A percentile compares a stretch with the other conserved stretches of the same genome.
Evolutionary conservation across 2,113 vertebrate species (phyloP).

Genomic region (Columba janthina): DNA sequence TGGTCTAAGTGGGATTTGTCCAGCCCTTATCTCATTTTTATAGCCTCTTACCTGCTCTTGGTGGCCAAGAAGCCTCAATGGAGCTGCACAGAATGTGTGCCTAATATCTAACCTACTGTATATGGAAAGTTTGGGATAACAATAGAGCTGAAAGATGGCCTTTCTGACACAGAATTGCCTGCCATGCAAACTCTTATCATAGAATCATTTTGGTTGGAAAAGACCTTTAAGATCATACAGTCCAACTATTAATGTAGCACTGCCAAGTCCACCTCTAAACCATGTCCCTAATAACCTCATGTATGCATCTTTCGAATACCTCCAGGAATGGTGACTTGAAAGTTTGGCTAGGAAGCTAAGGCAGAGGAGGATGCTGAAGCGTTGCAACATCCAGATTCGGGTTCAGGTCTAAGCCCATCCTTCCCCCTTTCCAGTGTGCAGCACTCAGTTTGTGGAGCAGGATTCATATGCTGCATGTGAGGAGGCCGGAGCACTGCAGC

Average conservation of each 20-base stretch:
- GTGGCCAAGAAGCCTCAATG: not conserved
- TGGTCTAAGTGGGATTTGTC: rapidly evolving
- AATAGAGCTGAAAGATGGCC: not conserved
- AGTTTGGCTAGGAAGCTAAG: not conserved
- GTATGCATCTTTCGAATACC: no score
- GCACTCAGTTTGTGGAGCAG: not conserved
- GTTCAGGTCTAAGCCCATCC: not conserved
- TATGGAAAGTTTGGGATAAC: not conserved
- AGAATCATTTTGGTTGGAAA: no score
- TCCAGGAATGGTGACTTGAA: not conserved
- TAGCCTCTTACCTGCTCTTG: not conserved
- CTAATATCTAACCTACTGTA: not conserved
- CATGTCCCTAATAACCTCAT: no score
- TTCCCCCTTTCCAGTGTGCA: rapidly evolving
- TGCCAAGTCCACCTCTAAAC: no score
- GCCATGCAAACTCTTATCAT: not conserved
- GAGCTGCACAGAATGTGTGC: rapidly evolving
- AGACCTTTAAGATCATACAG: no score
- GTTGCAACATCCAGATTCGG: not conserved
- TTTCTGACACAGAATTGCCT: not conserved
- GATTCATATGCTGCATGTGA: not conserved
- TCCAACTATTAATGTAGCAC: no score
- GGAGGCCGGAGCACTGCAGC: not conserved
- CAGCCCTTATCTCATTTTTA: not conserved
- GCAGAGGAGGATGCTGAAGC: not conserved